phyloP scores from a whole-genome alignment of 2,888 invertebrate species.

The Melanostoma scalare region DNA sequence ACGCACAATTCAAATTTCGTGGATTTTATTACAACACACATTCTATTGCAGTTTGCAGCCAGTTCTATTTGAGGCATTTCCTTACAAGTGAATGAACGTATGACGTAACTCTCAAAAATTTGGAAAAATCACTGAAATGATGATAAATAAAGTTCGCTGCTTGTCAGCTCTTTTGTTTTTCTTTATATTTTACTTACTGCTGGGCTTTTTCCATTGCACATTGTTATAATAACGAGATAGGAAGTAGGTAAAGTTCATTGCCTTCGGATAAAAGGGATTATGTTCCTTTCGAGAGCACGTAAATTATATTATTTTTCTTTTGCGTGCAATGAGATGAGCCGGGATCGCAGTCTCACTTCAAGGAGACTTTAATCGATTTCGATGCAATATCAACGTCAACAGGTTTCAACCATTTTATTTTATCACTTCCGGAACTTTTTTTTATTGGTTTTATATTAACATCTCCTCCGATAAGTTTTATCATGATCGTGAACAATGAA shows the following conservation, averaged over 20 bases:
- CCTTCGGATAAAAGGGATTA: background rate
- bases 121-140: conserved; percentile 1
- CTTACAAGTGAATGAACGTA: no score
- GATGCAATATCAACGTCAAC: background rate
- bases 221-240: background rate
- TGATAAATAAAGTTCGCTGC: conserved; percentile 12
- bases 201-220: background rate
- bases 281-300: background rate
- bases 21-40: no score
- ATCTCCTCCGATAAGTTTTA: background rate
- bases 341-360: background rate
- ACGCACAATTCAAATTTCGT: no score
- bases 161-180: conserved; percentile 19
- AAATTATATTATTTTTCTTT: background rate
- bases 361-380: conserved; percentile 6
- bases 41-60: no score
- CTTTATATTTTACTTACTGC: conserved; percentile 11
- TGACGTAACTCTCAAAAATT: background rate
- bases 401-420: background rate
- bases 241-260: no score
- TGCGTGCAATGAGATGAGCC: no score
- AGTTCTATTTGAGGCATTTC: no score
- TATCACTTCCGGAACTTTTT: conserved; percentile 43
- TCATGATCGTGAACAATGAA: no score
- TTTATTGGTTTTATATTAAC: conserved; percentile 17